phyloP scores from a whole-genome alignment of 2,113 vertebrate species.

The Myanophis thanlyinensis region DNA sequence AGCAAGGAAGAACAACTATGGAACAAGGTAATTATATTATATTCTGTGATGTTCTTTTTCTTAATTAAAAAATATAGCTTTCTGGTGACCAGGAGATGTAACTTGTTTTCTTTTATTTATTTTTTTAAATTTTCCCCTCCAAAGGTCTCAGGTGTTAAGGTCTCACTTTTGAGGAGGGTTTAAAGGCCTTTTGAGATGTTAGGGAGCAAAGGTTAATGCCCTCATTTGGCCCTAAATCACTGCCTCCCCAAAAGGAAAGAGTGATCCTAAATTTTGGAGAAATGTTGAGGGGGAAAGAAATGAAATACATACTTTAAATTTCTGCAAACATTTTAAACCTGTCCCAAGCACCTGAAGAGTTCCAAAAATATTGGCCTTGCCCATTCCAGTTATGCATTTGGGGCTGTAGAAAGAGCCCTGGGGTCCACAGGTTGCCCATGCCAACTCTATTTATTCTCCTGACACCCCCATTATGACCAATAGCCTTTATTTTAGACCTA shows the following conservation, averaged over 20 bases:
- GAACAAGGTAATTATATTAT: neutral
- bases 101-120: neutral
- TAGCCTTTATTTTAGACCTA: neutral
- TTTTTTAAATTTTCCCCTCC: neutral
- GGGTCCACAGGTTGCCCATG: neutral
- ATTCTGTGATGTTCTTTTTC: neutral
- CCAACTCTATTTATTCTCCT: neutral
- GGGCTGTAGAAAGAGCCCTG: neutral
- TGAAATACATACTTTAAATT: neutral
- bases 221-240: neutral
- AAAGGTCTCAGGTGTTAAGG: neutral
- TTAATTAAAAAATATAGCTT: neutral
- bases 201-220: neutral
- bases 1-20: neutral
- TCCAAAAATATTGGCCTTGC: neutral
- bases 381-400: neutral
- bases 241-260: neutral
- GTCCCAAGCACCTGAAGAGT: neutral
- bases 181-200: neutral
- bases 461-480: neutral
- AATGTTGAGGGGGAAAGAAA: neutral
- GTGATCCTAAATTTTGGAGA: neutral
- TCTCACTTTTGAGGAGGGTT: neutral
- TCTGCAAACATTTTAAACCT: neutral
- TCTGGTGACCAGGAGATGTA: neutral